phyloP scores from a whole-genome alignment of 2,888 invertebrate species.

The Drosophila trichaetosa region DNA sequence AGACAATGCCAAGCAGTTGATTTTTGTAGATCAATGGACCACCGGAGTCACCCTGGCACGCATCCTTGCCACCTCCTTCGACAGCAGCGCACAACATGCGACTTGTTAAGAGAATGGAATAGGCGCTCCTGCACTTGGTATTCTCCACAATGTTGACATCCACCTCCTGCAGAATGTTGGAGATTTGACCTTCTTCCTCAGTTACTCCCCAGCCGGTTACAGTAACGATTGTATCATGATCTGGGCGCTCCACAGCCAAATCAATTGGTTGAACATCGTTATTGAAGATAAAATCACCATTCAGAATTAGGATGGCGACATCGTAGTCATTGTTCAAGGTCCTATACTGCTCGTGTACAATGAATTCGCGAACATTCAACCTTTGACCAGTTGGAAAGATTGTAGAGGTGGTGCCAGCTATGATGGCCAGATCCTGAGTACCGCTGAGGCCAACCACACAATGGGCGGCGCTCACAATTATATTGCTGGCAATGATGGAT shows the following conservation, averaged over 20 bases:
- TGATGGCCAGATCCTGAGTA: conserved; percentile 58
- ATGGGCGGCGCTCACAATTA: conserved; percentile 76
- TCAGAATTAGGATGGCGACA: conserved; percentile 87
- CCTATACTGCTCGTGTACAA: conserved; percentile 86
- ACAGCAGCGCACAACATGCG: conserved; percentile 81
- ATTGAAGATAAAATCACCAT: conserved; percentile 83
- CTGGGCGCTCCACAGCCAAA: conserved; percentile 85
- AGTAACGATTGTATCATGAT: conserved; percentile 45
- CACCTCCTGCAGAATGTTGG: conserved; percentile 66
- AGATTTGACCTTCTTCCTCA: fast-evolving
- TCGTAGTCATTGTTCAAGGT: conserved; percentile 86
- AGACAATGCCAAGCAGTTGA: conserved; percentile 78
- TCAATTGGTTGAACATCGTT: conserved; percentile 87
- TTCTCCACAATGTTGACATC: conserved; percentile 69
- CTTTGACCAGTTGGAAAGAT: conserved; percentile 50
- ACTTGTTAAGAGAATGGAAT: conserved; percentile 61
- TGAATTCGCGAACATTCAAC: conserved; percentile 86
- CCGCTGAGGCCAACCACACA: conserved; percentile 62
- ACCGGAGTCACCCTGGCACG: conserved; percentile 83
- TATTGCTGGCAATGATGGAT: conserved; percentile 53
- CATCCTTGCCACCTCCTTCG: conserved; percentile 75
- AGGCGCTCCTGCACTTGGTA: conserved; percentile 60
- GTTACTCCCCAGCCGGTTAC: conserved; percentile 81
- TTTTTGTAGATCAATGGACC: conserved; percentile 74
- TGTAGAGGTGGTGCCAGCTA: conserved; percentile 64